Conservation (phyloP, 2,113 vertebrate species). For the Noctilio leporinus region DNA sequence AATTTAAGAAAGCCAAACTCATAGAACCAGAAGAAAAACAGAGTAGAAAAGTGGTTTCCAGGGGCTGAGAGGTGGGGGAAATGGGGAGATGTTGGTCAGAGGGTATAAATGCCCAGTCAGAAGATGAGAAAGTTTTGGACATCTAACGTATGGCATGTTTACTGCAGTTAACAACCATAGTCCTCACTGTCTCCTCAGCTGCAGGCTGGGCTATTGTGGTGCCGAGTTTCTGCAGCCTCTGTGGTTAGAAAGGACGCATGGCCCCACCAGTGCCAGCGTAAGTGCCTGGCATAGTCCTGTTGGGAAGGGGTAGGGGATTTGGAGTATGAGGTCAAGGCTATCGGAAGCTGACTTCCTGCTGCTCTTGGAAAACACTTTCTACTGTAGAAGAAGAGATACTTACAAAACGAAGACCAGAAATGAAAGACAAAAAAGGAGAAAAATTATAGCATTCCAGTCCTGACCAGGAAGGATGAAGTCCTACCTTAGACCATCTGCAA, state of each 20-base stretch:
- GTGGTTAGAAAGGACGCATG: not conserved
- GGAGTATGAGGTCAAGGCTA: not conserved
- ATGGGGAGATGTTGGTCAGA: not conserved
- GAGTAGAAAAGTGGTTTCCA: not conserved
- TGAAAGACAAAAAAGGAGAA: not conserved
- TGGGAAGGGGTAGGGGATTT: not conserved
- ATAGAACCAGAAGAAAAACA: not conserved
- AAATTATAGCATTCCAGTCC: not conserved
- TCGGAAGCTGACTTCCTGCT: not conserved
- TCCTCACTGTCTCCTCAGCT: not conserved
- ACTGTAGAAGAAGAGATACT: not conserved
- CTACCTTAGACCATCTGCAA: too few relatives aligned
- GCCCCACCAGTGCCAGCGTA: accelerated
- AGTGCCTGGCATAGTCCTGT: not conserved
- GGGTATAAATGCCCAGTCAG: not conserved
- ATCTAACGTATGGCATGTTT: not conserved
- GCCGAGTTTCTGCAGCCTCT: not conserved
- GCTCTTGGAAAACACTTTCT: not conserved
- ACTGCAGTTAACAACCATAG: not conserved
- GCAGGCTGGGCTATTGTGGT: not conserved
- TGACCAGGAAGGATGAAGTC: not conserved
- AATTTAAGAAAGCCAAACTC: not conserved
- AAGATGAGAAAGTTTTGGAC: not conserved
- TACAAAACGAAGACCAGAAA: not conserved
- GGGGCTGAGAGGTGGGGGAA: not conserved